Conservation (phyloP, 2,113 vertebrate genomes). For the Melanocharis versteri region DNA sequence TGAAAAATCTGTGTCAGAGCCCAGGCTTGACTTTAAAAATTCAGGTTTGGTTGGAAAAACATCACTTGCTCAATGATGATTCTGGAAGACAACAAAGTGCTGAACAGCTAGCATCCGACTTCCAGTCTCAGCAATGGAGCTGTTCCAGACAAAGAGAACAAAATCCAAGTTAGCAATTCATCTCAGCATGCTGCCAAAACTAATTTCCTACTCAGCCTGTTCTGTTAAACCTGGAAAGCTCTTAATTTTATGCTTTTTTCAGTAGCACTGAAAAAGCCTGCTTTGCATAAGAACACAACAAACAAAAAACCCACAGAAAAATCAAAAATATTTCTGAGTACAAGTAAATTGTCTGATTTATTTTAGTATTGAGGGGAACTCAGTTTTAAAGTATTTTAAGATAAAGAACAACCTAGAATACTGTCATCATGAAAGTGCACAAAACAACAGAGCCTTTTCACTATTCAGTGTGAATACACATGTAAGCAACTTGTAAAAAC, state of each 20-base stretch:
- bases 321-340: neutral
- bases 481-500: neutral
- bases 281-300: neutral
- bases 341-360: neutral
- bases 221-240: neutral
- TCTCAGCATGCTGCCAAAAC: slow-evolving; percentile 20
- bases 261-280: neutral
- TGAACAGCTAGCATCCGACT: neutral
- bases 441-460: neutral
- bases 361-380: neutral
- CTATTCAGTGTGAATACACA: neutral
- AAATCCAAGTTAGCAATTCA: slow-evolving; percentile 1
- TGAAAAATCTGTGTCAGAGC: neutral
- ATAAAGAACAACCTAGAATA: neutral
- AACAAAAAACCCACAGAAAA: neutral
- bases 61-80: neutral
- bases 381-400: neutral
- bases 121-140: neutral
- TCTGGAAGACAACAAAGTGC: neutral
- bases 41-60: neutral
- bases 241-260: neutral
- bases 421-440: neutral
- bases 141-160: neutral
- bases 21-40: neutral
- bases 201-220: slow-evolving; percentile 27